A percentile compares a stretch with the other conserved stretches of the same genome.
Conservation (phyloP, 1,140 invertebrate genomes). For the Eumeta japonica region DNA sequence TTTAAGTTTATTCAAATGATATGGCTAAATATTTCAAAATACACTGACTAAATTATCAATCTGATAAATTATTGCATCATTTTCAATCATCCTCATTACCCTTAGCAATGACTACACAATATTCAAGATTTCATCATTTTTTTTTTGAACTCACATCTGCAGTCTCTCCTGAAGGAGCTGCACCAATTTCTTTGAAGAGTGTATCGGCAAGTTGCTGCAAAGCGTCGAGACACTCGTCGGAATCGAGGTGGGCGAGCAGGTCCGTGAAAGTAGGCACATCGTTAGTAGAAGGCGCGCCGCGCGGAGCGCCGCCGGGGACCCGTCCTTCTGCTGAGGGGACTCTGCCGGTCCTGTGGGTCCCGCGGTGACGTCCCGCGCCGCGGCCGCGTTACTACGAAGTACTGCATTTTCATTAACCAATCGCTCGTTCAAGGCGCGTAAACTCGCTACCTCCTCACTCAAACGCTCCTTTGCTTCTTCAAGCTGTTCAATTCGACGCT, state of each 20-base stretch:
- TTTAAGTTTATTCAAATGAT: neutral
- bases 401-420: slow-evolving; percentile 64
- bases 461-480: slow-evolving; percentile 66
- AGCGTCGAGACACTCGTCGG: slow-evolving; percentile 65
- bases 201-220: slow-evolving; percentile 77
- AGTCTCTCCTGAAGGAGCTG: slow-evolving; percentile 69
- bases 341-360: slow-evolving; percentile 72
- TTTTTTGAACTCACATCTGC: too few species aligned
- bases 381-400: slow-evolving; percentile 57
- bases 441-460: slow-evolving; percentile 63
- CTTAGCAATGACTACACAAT: too few species aligned
- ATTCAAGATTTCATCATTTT: too few species aligned
- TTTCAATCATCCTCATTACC: too few species aligned
- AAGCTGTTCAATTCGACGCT: slow-evolving; percentile 67
- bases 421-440: slow-evolving; percentile 66
- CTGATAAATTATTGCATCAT: too few species aligned
- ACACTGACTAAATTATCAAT: too few species aligned
- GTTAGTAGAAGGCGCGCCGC: slow-evolving; percentile 68
- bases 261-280: slow-evolving; percentile 78
- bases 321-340: slow-evolving; percentile 81
- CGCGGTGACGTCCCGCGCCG: slow-evolving; percentile 42
- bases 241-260: slow-evolving; percentile 68
- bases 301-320: slow-evolving; percentile 60
- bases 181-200: slow-evolving; percentile 76
- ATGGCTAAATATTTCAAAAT: too few species aligned